These are phyloP conservation scores for Coelinius sp. DNA, from an alignment of 2,888 invertebrate species.

Conservation along the genomic window DNA sequence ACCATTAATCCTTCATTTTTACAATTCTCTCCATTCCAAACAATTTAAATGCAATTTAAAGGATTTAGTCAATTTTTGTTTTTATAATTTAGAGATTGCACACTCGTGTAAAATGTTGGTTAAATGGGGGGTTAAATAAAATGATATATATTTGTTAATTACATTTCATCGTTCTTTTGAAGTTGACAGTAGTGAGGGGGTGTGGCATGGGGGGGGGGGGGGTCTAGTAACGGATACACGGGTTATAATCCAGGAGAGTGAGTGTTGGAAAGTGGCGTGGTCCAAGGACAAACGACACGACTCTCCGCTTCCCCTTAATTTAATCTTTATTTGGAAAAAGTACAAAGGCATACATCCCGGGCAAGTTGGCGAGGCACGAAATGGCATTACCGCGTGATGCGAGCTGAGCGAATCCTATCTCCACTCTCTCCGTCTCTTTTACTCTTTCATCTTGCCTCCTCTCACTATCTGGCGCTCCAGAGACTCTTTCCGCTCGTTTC, in stretches of 20 bases:
- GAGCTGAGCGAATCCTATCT: conserved; percentile 16
- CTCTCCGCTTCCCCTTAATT: conserved; percentile 40
- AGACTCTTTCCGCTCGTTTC: background rate
- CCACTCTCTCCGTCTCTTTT: conserved; percentile 32
- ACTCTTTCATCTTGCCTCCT: conserved; percentile 26
- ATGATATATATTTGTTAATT: conserved; percentile 6
- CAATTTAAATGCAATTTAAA: conserved; percentile 24
- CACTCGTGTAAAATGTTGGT: no score
- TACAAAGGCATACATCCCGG: conserved; percentile 43
- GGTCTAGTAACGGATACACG: conserved; percentile 6
- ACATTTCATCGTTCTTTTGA: background rate
- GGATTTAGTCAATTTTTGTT: background rate
- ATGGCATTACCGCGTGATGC: conserved; percentile 31
- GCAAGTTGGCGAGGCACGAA: conserved; percentile 38
- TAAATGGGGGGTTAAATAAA: no score
- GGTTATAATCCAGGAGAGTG: conserved; percentile 18
- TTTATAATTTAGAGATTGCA: background rate
- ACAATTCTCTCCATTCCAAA: conserved; percentile 1
- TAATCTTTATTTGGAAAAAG: conserved; percentile 48
- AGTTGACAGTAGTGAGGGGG: background rate
- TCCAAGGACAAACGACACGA: conserved; percentile 22
- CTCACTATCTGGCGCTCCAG: conserved; percentile 14
- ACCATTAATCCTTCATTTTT: background rate
- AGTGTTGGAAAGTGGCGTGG: conserved; percentile 21
- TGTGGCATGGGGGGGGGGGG: background rate